A percentile compares a stretch with the other conserved stretches of the same genome.
These are phyloP conservation scores for Tipula confusa DNA, from an alignment of 2,888 invertebrate genomes.

Conservation along the genomic window DNA sequence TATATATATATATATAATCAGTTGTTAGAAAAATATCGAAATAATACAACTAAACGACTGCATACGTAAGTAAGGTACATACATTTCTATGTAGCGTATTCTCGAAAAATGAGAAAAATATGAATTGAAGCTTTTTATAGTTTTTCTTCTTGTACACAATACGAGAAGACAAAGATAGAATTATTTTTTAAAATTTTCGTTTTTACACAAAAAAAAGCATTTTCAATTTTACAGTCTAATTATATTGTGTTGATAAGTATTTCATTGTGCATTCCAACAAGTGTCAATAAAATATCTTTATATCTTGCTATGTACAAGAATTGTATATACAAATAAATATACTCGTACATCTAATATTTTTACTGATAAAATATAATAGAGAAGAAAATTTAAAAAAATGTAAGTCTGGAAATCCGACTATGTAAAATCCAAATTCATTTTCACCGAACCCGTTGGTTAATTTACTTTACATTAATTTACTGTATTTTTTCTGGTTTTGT, in stretches of 20 bases:
- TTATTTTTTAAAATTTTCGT: too few species aligned
- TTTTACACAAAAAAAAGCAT: neutral
- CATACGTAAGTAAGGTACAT: too few species aligned
- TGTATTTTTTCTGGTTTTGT: neutral
- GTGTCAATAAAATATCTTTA: neutral
- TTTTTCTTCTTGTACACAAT: neutral
- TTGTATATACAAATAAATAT: too few species aligned
- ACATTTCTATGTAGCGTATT: too few species aligned
- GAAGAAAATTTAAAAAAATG: neutral
- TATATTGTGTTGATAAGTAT: neutral
- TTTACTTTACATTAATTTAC: neutral
- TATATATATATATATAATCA: neutral
- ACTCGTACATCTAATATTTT: too few species aligned
- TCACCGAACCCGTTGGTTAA: neutral
- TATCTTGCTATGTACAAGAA: neutral
- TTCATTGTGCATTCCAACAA: conserved; percentile 9
- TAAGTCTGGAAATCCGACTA: conserved; percentile 5
- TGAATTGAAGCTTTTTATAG: neutral
- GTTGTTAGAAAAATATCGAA: neutral
- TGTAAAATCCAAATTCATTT: neutral
- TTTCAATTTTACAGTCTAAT: conserved; percentile 20
- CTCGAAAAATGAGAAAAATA: neutral
- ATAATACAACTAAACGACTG: neutral
- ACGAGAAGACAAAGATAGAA: neutral
- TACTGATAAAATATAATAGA: neutral